Evolutionary conservation across 2,113 vertebrate species (phyloP), one percentile per base, ranked within the genome.

Genomic region (Rhabdornis inornatus): DNA sequence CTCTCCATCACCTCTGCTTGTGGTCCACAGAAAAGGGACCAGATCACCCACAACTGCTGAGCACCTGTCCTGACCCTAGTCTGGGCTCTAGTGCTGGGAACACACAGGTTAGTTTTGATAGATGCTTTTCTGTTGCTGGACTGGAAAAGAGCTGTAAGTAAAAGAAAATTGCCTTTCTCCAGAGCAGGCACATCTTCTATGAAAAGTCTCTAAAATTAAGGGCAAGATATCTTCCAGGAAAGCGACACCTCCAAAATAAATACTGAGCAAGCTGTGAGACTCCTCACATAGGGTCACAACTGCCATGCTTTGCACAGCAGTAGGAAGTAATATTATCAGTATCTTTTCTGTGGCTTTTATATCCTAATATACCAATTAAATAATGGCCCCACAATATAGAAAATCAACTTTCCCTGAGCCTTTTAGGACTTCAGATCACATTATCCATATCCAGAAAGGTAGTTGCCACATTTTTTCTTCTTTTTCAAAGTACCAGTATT

Each of bases 11-110:
- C 28, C 28, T 89, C 17, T 3, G 1, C 10, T 57, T 52, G 31
- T 35, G 8, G 11, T 47, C 13, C 0, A 2, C 19, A 77, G 45
- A 40, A 16, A n/a, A 87, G n/a, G 14, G n/a, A 5, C 13, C 44
- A 84, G 45, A 55, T n/a, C 4, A 10, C 3, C 13, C 19, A 7
- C 0, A 6, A 5, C 9, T 6, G 2, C 18, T 45, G 49, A 87
- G 11, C 28, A 55, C 18, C 42, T 56, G 30, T n/a, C 35, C 52
- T 65, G 40, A 53, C 40, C 19, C 47, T n/a, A n/a, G n/a, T n/a
- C n/a, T 20, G 39, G 30, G 8, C 21, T 27, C 0, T n/a, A 30
- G 27, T 23, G 15, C 16, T 81, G 35, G 50, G 28, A 77, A 27
- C 11, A 5, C 4, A 2, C 45, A 61, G 10, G 21, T 84, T 78